Percentiles rank a stretch among this genome's conserved stretches.
phyloP scores from a whole-genome alignment of 2,797 vertebrate species.

The Cheirogaleus major region DNA sequence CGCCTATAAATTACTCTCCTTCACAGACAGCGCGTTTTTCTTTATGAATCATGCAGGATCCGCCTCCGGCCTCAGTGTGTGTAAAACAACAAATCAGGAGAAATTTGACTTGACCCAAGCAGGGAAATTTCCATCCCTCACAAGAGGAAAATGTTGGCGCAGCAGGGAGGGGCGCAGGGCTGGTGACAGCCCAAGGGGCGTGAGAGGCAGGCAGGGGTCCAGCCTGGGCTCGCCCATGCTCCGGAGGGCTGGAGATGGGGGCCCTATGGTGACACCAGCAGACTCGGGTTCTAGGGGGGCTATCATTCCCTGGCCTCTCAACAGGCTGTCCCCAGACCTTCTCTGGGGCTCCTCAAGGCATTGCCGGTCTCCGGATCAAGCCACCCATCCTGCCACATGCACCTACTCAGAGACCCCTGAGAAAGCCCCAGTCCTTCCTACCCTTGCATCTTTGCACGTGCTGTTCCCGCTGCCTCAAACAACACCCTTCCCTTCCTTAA shows the following conservation, averaged over 20 bases:
- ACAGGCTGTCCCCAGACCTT: fast-evolving
- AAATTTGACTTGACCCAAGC: conserved; percentile 69
- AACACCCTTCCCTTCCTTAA: not conserved
- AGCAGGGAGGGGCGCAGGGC: conserved; percentile 45
- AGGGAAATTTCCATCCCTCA: conserved; percentile 67
- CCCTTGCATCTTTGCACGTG: not conserved
- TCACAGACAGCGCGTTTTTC: conserved; percentile 82
- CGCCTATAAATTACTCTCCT: conserved; percentile 81
- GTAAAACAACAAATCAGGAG: conserved; percentile 81
- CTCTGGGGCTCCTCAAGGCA: not conserved
- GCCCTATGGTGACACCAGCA: not conserved
- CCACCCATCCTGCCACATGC: fast-evolving
- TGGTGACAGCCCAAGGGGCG: not conserved
- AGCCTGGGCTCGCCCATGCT: not conserved
- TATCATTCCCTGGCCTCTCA: not conserved
- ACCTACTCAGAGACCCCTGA: not conserved
- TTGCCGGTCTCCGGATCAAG: not conserved
- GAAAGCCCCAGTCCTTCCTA: fast-evolving
- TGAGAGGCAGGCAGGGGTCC: not conserved
- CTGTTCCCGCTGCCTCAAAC: not conserved
- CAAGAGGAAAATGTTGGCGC: conserved; percentile 75
- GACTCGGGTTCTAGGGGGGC: not conserved
- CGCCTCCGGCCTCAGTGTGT: conserved; percentile 78
- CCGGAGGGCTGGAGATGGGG: not conserved
- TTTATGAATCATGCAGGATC: conserved; percentile 81